Base-by-base conservation (phyloP, 2,797 vertebrate species). In the Ptychadena robeensis region DNA sequence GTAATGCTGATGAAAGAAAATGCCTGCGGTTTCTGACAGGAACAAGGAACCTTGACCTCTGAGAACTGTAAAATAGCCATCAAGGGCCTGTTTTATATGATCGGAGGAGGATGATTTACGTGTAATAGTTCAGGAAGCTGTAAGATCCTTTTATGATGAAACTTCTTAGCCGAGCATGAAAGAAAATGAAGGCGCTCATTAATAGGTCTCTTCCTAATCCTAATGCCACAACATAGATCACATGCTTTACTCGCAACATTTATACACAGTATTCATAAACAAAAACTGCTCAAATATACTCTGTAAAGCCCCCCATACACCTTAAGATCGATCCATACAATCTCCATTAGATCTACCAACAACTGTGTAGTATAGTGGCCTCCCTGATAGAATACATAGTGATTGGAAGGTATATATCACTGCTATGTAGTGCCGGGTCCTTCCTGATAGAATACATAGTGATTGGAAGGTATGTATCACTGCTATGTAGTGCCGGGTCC, bases 41-140 rank as follows among this genome's bases (percentile, higher is more conserved):
- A 80, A 78, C 64, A 63, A 14, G 73, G 81, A 87, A 83, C 87
- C 86, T 82, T 88, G 86, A 88, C 86, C 87, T 82, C 79, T 1
- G 73, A 88, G 86, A 80, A 81, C 86, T 77, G 83, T 86, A 87
- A 88, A 88, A 85, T 78, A 73, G 87, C 86, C 86, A 88, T 86
- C 86, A 81, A 86, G 86, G 85, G 73, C 61, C 81, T 82, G 66
- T 85, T 87, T 86, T 86, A 88, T 82, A 79, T 82, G 87, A 86
- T 85, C 32, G 66, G 64, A 82, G 69, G 37, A 37, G 80, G 79
- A 38, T 87, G 80, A 88, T 87, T 83, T 87, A 87, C 77, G 80
- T 71, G 65, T 61, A 71, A 75, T 79, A 70, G 73, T 59, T 74
- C 85, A 85, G 86, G 84, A 78, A 84, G 57, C 61, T 12, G 37